phyloP scores from a whole-genome alignment of 2,888 invertebrate genomes.

The Amphipyra tragopoginis region DNA sequence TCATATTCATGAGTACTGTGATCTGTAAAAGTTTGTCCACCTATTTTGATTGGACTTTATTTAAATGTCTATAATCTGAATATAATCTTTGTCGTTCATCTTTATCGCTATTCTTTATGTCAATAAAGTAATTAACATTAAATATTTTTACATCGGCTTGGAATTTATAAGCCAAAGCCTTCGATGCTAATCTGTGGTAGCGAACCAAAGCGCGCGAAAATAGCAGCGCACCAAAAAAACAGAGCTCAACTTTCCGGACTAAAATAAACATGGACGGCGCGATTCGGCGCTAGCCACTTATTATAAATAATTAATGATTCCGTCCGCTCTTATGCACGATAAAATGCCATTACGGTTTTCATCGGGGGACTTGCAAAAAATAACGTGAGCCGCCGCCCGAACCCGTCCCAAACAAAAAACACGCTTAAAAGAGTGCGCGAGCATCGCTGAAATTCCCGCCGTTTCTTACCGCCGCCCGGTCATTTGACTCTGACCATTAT shows the following conservation, averaged over 20 bases:
- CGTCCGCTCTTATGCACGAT: constrained; percentile 88
- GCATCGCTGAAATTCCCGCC: constrained; percentile 88
- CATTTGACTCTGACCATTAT: constrained; percentile 89
- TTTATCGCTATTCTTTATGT: background rate
- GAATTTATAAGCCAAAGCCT: constrained; percentile 26
- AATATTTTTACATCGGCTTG: constrained; percentile 18
- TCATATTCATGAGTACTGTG: too few relatives aligned
- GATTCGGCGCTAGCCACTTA: constrained; percentile 87
- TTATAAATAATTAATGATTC: constrained; percentile 90
- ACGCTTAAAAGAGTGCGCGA: constrained; percentile 86
- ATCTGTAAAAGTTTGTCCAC: too few relatives aligned
- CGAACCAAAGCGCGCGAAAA: constrained; percentile 64
- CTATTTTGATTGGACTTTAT: too few relatives aligned
- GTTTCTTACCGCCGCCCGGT: constrained; percentile 85
- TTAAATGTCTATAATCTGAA: too few relatives aligned
- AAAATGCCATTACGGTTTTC: constrained; percentile 90
- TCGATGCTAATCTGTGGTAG: constrained; percentile 41
- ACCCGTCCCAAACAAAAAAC: constrained; percentile 82
- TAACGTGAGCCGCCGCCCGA: constrained; percentile 82
- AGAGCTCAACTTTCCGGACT: constrained; percentile 63
- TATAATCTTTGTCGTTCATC: too few relatives aligned
- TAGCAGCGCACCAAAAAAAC: constrained; percentile 65
- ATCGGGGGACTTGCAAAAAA: constrained; percentile 85
- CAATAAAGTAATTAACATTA: constrained; percentile 24
- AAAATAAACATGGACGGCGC: constrained; percentile 79